Evolutionary conservation across 2,797 vertebrate genomes (phyloP).

Genomic region (Anas capensis): DNA sequence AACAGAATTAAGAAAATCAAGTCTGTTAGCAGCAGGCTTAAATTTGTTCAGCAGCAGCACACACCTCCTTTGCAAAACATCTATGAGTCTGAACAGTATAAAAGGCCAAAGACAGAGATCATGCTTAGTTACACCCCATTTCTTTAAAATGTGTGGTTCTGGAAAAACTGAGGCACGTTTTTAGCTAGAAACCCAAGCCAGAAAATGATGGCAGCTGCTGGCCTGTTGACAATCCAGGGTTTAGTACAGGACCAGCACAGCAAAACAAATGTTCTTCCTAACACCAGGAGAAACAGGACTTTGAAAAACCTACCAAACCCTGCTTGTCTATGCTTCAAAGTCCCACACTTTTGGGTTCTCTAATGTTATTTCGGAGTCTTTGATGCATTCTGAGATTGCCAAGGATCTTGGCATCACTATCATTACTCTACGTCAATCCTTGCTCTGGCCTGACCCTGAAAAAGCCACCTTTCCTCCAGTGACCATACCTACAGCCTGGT

Average conservation of each 20-base stretch:
- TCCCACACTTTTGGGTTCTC: not conserved
- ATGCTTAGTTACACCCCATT: not conserved
- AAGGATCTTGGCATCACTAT: not conserved
- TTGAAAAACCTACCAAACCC: not conserved
- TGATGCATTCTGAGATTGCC: not conserved
- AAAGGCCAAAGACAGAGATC: not conserved
- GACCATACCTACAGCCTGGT: not conserved
- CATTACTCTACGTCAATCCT: not conserved
- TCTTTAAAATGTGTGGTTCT: not conserved
- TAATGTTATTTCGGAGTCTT: not conserved
- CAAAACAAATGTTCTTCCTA: not conserved
- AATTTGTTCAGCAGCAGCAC: not conserved
- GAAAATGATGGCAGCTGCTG: fast-evolving
- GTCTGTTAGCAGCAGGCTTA: not conserved
- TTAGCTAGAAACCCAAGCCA: not conserved
- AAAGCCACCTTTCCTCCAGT: not conserved
- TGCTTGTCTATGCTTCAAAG: not conserved
- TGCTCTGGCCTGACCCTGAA: not conserved
- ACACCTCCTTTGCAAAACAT: not conserved
- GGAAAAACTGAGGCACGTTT: not conserved
- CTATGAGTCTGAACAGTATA: not conserved
- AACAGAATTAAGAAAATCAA: not conserved
- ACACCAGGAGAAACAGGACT: not conserved
- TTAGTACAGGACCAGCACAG: not conserved
- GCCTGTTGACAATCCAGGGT: not conserved